Percentiles rank a stretch among this genome's conserved stretches.
phyloP scores from a whole-genome alignment of 2,113 vertebrate genomes.

The Microcebus griseorufus region DNA sequence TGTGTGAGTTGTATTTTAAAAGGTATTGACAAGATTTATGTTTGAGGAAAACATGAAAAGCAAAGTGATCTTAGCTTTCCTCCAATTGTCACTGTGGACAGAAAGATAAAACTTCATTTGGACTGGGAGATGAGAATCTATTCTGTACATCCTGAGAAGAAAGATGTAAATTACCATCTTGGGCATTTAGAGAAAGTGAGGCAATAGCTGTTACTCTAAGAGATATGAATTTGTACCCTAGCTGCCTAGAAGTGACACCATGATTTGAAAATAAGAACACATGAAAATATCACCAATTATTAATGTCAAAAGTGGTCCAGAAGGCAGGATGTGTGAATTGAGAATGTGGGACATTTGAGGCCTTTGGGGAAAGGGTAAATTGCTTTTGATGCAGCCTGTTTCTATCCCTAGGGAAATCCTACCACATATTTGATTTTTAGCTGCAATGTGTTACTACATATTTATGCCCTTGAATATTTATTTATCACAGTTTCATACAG shows the following conservation, averaged over 20 bases:
- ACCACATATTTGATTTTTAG: conserved; percentile 78
- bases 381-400: conserved; percentile 72
- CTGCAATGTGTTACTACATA: conserved; percentile 79
- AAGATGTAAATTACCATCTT: conserved; percentile 68
- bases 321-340: conserved; percentile 76
- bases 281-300: conserved; percentile 70
- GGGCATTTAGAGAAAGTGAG: conserved; percentile 63
- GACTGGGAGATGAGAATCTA: conserved; percentile 54
- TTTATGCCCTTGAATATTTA: conserved; percentile 79
- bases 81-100: conserved; percentile 45
- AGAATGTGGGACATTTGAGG: conserved; percentile 58
- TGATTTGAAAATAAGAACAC: conserved; percentile 62
- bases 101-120: conserved; percentile 73
- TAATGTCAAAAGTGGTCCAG: conserved; percentile 72
- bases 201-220: conserved; percentile 69
- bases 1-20: conserved; percentile 21
- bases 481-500: conserved; percentile 80
- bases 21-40: conserved; percentile 53
- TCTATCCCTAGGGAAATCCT: conserved; percentile 68
- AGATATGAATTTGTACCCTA: conserved; percentile 60
- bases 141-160: conserved; percentile 38
- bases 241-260: conserved; percentile 54
- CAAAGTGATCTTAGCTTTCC: conserved; percentile 27
- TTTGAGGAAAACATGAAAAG: conserved; percentile 58
- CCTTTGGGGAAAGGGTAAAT: conserved; percentile 73